Percentiles rank a stretch among this genome's conserved stretches.
Conservation (phyloP, 2,113 vertebrate species). For the Burhinus bistriatus region DNA sequence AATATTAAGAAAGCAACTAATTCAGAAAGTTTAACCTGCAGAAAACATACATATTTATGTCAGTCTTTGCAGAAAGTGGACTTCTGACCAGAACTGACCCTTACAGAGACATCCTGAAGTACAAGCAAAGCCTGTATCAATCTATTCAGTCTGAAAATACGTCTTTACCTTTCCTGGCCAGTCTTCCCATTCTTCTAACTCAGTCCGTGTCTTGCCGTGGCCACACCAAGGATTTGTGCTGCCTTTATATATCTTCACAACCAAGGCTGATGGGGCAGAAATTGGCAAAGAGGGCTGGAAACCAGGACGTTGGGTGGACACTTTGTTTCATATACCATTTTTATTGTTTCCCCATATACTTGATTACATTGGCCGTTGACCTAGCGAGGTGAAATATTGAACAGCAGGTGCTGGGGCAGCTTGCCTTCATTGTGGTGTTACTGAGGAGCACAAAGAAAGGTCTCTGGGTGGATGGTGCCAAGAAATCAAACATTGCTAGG, state of each 20-base stretch:
- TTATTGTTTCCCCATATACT: neutral
- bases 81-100: neutral
- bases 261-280: neutral
- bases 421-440: neutral
- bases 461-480: neutral
- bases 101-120: neutral
- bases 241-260: neutral
- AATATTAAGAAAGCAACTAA: neutral
- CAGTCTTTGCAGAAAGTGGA: neutral
- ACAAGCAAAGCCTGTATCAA: neutral
- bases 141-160: neutral
- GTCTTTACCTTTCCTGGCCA: slow-evolving; percentile 31
- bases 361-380: neutral
- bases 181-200: neutral
- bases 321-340: neutral
- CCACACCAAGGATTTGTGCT: neutral
- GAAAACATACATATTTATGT: neutral
- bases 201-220: neutral
- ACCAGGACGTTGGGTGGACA: neutral
- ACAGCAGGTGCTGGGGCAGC: slow-evolving; percentile 43
- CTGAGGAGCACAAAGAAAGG: slow-evolving; percentile 10
- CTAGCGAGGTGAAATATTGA: neutral
- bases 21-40: neutral
- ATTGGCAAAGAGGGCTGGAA: neutral
- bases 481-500: neutral